Conservation (phyloP, 2,797 vertebrate species). For the Echeneis naucrates region DNA sequence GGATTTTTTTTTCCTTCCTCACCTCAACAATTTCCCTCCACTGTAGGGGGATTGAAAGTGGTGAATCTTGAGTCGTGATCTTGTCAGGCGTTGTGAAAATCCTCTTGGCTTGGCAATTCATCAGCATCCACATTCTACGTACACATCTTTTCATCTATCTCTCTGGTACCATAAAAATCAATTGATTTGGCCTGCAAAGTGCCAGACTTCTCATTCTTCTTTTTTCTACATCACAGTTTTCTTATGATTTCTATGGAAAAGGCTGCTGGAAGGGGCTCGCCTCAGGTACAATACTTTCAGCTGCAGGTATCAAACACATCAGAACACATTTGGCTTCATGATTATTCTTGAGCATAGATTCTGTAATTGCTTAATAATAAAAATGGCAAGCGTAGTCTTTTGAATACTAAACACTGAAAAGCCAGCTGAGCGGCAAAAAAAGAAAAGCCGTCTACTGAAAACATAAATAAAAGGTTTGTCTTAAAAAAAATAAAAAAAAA, state of each 20-base stretch:
- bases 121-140: slow-evolving; percentile 72
- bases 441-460: too few species aligned
- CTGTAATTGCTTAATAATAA: slow-evolving; percentile 12
- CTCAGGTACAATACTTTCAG: slow-evolving; percentile 30
- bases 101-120: slow-evolving; percentile 70
- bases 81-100: slow-evolving; percentile 78
- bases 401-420: too few species aligned
- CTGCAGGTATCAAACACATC: slow-evolving; percentile 24
- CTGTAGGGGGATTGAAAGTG: slow-evolving; percentile 67
- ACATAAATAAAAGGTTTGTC: background rate
- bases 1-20: slow-evolving; percentile 34
- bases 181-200: slow-evolving; percentile 74
- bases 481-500: too few species aligned
- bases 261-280: slow-evolving; percentile 15
- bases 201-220: slow-evolving; percentile 5
- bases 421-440: background rate
- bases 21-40: slow-evolving; percentile 66
- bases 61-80: slow-evolving; percentile 73
- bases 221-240: slow-evolving; percentile 35
- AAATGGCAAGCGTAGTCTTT: too few species aligned
- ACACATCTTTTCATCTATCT: slow-evolving; percentile 75
- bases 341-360: background rate
- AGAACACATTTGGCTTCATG: slow-evolving; percentile 12
- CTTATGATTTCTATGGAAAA: slow-evolving; percentile 56
- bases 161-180: slow-evolving; percentile 73